Evolutionary conservation across 2,888 invertebrate genomes (phyloP), one percentile per base, ranked within the genome.

Genomic region (Mellilla xanthometata): DNA sequence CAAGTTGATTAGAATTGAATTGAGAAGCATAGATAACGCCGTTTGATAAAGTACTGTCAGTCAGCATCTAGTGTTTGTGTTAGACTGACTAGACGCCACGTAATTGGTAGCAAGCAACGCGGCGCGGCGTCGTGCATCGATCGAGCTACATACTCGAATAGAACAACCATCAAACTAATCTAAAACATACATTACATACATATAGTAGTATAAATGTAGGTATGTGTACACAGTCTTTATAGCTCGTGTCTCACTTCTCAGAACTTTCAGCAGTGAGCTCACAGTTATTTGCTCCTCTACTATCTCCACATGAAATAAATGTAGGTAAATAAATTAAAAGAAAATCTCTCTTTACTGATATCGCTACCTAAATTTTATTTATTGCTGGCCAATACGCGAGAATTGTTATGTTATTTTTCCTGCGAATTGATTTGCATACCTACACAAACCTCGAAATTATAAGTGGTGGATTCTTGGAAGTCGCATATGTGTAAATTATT

Each of bases 61-160:
- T 5, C 15, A 19, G 15, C 2, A 3, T 24, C 11, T 11, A 9
- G 11, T 38, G 32, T 38, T 41, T 32, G 10, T 33, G 24, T 32
- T 40, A 22, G 32, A 27, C 12, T 27, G 46, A 12, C 33, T 31
- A 46, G 50, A 43, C 31, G 33, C 40, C 35, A 31, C 34, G 40
- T 49, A 49, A 54, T 56, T 47, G 47, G 49, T 40, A 28, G 43
- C 22, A 42, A 10, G 22, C 34, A 38, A 23, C 31, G 22, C 34
- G 39, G 27, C 31, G 38, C 54, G 49, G 52, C 12, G 22, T 10
- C 36, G 15, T 7, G 26, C n/a, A 58, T 60, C 58, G 52, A 58
- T 60, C 24, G 32, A 24, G 30, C 45, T 31, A 50, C 53, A 58
- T 8, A 34, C 45, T 40, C 38, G 38, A 42, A 39, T 36, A 46